Evolutionary conservation across 92 coral and sea anemone genomes (phyloP).

Genomic region (Bergia sp.): DNA sequence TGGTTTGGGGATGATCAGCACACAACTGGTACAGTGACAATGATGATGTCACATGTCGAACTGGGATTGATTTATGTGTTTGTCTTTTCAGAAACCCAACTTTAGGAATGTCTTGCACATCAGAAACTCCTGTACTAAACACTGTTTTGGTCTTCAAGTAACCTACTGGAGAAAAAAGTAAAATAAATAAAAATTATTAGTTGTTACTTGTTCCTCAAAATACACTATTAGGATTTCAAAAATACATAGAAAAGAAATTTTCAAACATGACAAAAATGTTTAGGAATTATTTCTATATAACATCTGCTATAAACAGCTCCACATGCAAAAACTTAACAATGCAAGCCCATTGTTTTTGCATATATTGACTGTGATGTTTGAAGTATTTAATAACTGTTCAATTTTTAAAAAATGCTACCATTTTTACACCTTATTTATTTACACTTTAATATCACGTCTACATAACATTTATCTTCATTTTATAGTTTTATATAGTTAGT

Average conservation of each 20-base stretch:
- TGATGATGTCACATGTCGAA: background rate
- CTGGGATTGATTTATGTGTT: background rate
- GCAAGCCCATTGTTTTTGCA: no score
- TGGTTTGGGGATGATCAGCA: background rate
- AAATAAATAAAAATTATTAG: background rate
- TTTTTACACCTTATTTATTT: background rate
- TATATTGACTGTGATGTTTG: no score
- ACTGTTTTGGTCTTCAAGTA: background rate
- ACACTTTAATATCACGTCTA: background rate
- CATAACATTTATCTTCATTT: background rate
- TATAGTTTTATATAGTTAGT: background rate
- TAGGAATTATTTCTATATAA: no score
- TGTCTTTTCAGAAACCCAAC: slow-evolving; percentile 6
- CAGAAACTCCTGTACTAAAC: background rate
- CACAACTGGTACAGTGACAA: background rate
- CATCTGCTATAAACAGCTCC: no score
- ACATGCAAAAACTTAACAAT: no score
- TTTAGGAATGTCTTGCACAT: background rate
- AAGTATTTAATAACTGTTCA: no score
- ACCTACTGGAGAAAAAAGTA: background rate
- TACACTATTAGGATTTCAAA: no score
- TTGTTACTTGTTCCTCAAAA: no score
- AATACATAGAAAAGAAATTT: no score
- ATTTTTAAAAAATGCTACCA: no score
- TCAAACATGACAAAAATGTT: no score